Base-by-base conservation (phyloP, 1,140 invertebrate genomes). In the Drosophila ambigua region DNA sequence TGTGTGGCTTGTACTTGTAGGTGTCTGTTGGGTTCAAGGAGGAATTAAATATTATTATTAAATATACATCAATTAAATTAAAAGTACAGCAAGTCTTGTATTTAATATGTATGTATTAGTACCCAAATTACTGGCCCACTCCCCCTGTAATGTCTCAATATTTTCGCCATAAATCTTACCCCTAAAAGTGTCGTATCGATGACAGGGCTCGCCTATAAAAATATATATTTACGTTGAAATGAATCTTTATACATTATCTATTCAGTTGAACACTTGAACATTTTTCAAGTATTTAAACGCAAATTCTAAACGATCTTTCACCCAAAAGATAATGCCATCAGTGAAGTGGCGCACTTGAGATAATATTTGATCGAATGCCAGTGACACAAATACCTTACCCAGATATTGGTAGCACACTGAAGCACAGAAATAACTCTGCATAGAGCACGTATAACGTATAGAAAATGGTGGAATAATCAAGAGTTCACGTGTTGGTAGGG, bases 351-450 rank as follows among this genome's bases (percentile, higher is more conserved):
- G 69, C 75, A 79, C 41, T 61, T 82, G 75, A 49, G 7, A 54
- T 49, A 84, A 82, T 75, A 82, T 84, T 79, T 68, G 28, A 62
- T n/a, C 52, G 23, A 48, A 45, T 39, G 28, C 7, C 68, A 50
- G 44, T 63, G 71, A 44, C 67, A 62, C 45, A 49, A 13, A 67
- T 49, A 8, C 15, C 35, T 5, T 28, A 28, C 1, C 4, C 11
- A 41, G 43, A 48, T 39, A 31, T 11, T 28, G 55, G 55, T 31
- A 16, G 35, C 26, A 35, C 9, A 50, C 26, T 62, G 13, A 5
- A 13, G 31, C 31, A 9, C 31, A 31, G 13, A 43, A 13, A 39
- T 39, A 39, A 13, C 8, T 28, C 7, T 44, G 2, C 31, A 31
- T 8, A n/a, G 6, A 53, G n/a, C 62, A 49, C 62, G 15, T 49